phyloP scores from a whole-genome alignment of 2,888 invertebrate species.

The Hermaeophaga mercurialis region DNA sequence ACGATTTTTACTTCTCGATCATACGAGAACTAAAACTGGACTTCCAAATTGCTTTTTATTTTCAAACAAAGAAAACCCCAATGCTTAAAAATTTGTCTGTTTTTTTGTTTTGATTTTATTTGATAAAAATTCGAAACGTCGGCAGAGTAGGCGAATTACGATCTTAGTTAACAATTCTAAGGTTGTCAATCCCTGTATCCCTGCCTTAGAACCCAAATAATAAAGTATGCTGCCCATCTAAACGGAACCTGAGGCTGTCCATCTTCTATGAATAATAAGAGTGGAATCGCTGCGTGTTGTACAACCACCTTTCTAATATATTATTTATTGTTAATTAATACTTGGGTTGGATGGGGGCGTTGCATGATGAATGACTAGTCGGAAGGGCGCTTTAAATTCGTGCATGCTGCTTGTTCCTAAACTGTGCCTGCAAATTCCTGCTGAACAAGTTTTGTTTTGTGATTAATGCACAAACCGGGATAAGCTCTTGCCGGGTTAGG shows the following conservation, averaged over 20 bases:
- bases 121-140: no score
- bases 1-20: no score
- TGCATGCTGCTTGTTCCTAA: background rate
- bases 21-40: no score
- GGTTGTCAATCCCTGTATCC: no score
- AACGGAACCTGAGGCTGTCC: constrained; percentile 10
- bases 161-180: no score
- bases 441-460: constrained; percentile 26
- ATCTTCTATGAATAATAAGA: constrained; percentile 16
- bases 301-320: constrained; percentile 29
- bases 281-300: background rate
- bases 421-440: constrained; percentile 3
- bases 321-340: constrained; percentile 36
- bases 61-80: no score
- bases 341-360: constrained; percentile 21
- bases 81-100: no score
- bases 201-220: no score
- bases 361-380: constrained; percentile 23
- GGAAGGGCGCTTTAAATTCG: constrained; percentile 16
- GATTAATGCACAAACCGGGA: constrained; percentile 30
- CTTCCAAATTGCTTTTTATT: no score
- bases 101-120: no score
- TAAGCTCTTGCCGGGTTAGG: constrained; percentile 21
- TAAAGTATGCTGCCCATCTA: constrained; percentile 16
- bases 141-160: no score